Evolutionary conservation across 2,113 vertebrate species (phyloP), one percentile per base, ranked within the genome.

Genomic region (Hymenochirus boettgeri): DNA sequence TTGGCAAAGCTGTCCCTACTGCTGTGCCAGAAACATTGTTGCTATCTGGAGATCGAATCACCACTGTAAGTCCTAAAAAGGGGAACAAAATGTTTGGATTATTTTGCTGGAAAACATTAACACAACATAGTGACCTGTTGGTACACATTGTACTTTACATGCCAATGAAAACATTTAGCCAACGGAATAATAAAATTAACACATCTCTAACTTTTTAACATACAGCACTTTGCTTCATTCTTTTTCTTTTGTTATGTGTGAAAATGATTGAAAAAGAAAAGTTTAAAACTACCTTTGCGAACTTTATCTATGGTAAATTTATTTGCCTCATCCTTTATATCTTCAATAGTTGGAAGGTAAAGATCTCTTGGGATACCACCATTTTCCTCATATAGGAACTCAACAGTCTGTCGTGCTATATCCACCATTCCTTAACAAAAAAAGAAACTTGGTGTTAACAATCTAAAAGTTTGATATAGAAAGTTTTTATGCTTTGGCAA

Each of bases 291-390:
- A 98, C 96, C 96, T 98, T 98, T 98, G 71, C 95, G 95, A 71
- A 99, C 95, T 96, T 98, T 99, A 80, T 99, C 95, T 12, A 94
- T 91, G 2, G 95, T 99, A 82, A 99, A 98, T 79, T 99, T 99
- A 83, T 96, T 98, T 46, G 96, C 96, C 76, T 99, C 96, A 0
- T 98, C 96, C 79, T 97, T 98, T 71, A 99, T 98, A 33, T 99
- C 96, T 75, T 99, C 96, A 1, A 99, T 99, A 47, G 95, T 98
- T 23, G 96, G 96, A 53, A 99, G 95, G 73, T 99, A 98, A 5
- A 99, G 91, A 78, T 99, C 95, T 69, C 94, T 88, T 1, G 96
- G 96, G 76, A 99, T 97, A 18, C 96, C 96, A 5, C 96, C 96
- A 0, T 99, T 99, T 65, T 99, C 96, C 78, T 99, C 96, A 0